Evolutionary conservation across 2,113 vertebrate species (phyloP), one percentile per base, ranked within the genome.

Genomic region (Tenebrosternarchus preto): DNA sequence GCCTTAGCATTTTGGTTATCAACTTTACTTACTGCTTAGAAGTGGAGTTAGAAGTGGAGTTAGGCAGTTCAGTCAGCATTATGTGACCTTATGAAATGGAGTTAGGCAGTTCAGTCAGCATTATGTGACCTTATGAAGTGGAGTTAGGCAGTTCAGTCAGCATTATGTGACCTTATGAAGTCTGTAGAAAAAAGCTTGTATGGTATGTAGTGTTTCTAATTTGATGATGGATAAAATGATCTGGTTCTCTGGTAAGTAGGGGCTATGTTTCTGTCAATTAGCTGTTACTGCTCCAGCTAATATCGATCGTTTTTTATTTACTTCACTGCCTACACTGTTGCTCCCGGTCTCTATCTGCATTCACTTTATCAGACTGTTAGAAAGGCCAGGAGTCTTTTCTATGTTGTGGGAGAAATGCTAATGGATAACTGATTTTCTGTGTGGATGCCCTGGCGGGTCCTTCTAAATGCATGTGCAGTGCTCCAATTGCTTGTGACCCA

Each of bases 221-320:
- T 77, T 82, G 80, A 77, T 66, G 43, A 67, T 16, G 12, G 31
- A 56, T 55, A n/a, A 82, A 72, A 64, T 55, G 55, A 43, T 63
- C 1, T 7, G 20, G 39, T 36, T 63, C n/a, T 64, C 36, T 33
- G 17, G 50, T 17, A 73, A 33, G 31, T 46, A 56, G 43, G 39
- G 46, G 67, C 43, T 74, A 22, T 68, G 64, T 67, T 77, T 67
- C 67, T 77, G 69, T 66, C 75, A 66, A 67, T 77, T 77, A 66
- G 33, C 11, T 29, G 61, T 71, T 72, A 72, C 24, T 71, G 12
- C 39, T 60, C 4, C 27, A 59, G 36, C 73, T 33, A 76, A 82
- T 57, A 77, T 29, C 57, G 68, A 77, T 77, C 53, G 66, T 56
- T 66, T 71, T 15, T 22, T 59, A 60, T 69, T 60, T 81, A 57